Percentiles rank a stretch among this genome's conserved stretches.
phyloP scores from a whole-genome alignment of 2,797 vertebrate species.

The Sardinella longiceps region DNA sequence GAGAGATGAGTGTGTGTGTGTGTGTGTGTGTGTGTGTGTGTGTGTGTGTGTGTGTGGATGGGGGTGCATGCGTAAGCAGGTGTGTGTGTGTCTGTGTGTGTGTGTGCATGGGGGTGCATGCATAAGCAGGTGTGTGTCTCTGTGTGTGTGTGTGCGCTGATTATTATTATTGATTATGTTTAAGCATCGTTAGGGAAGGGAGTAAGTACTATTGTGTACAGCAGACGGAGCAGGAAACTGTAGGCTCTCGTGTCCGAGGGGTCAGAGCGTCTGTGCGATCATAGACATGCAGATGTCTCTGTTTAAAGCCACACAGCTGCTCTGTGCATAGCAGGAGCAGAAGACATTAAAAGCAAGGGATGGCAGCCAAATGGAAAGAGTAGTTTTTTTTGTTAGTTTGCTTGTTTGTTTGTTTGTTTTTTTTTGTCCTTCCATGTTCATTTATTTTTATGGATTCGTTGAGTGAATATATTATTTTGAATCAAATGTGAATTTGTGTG shows the following conservation, averaged over 20 bases:
- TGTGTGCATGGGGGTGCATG: no score
- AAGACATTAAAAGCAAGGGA: no score
- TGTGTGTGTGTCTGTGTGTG: not conserved
- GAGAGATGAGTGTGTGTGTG: not conserved
- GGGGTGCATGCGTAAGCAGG: not conserved
- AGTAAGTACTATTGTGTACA: not conserved
- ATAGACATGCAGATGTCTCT: not conserved
- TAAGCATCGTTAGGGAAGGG: not conserved
- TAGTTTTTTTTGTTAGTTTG: no score
- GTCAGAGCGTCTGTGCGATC: not conserved
- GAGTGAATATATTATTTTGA: not conserved
- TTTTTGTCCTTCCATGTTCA: no score
- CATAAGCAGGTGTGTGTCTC: no score
- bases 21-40: not conserved
- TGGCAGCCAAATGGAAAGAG: no score
- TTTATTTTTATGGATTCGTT: no score
- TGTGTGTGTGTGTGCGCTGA: not conserved
- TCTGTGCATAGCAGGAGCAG: no score
- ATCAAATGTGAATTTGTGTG: not conserved
- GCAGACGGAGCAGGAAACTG: not conserved
- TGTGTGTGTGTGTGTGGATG: not conserved
- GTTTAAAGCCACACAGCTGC: no score
- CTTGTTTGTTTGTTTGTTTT: no score
- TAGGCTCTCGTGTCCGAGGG: not conserved
- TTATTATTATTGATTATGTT: conserved; percentile 1